A percentile compares a stretch with the other conserved stretches of the same genome.
Evolutionary conservation across 2,797 vertebrate genomes (phyloP).

Genomic region (Tiaroga cobitis): DNA sequence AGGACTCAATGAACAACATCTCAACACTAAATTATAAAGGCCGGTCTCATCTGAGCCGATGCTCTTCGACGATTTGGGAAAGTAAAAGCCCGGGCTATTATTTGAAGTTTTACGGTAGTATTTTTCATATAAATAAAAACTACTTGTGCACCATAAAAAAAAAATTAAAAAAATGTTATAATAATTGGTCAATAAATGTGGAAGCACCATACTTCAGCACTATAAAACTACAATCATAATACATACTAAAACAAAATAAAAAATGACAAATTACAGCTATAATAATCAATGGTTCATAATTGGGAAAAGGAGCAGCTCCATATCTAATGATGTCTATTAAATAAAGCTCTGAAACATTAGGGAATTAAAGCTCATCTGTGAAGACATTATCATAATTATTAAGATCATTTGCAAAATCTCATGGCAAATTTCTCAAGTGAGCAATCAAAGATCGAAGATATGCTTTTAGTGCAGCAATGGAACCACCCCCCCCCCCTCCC

Average conservation of each 20-base stretch:
- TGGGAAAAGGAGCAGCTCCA: neutral
- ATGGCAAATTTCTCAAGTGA: slow-evolving; percentile 25
- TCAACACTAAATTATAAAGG: too few species aligned
- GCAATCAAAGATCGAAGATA: neutral
- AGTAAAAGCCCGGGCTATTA: too few species aligned
- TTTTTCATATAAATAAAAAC: too few species aligned
- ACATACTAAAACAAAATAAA: neutral
- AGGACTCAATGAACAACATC: too few species aligned
- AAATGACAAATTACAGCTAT: neutral
- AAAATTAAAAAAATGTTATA: neutral
- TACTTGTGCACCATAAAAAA: neutral
- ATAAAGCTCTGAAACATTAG: neutral
- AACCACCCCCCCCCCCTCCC: too few species aligned
- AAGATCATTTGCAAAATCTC: slow-evolving; percentile 1
- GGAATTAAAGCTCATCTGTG: slow-evolving; percentile 9
- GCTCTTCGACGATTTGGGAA: too few species aligned
- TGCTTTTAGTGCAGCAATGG: neutral
- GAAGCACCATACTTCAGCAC: neutral
- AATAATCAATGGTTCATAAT: neutral
- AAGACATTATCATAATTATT: slow-evolving; percentile 34
- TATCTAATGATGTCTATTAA: slow-evolving; percentile 30
- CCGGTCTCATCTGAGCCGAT: too few species aligned
- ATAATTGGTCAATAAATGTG: neutral
- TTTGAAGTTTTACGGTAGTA: too few species aligned
- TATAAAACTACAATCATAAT: neutral